Evolutionary conservation across 2,113 vertebrate genomes (phyloP).

Genomic region (Noturus placidus): DNA sequence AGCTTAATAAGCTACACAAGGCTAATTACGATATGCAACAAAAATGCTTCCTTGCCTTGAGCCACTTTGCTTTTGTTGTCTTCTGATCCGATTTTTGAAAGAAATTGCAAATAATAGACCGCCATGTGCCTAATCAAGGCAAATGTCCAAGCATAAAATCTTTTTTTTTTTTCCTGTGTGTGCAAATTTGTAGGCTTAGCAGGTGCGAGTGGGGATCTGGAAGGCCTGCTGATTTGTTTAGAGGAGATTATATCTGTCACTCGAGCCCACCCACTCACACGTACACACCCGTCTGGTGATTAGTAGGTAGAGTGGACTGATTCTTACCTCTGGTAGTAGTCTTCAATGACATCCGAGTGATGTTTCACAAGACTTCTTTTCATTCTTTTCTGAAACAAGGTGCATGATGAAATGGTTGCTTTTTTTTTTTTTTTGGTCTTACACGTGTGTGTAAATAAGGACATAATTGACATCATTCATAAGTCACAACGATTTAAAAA

Average conservation of each 20-base stretch:
- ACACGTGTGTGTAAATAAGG: neutral
- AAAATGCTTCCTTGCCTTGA: conserved; percentile 59
- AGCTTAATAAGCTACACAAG: conserved; percentile 68
- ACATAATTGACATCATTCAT: neutral
- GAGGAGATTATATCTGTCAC: conserved; percentile 68
- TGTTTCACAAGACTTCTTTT: conserved; percentile 88
- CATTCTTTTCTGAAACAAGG: conserved; percentile 86
- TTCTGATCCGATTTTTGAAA: conserved; percentile 53
- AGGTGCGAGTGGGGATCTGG: conserved; percentile 69
- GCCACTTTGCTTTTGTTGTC: conserved; percentile 50
- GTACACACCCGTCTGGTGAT: conserved; percentile 39
- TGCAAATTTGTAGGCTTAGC: conserved; percentile 55
- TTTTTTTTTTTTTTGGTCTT: neutral
- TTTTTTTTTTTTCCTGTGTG: conserved; percentile 51
- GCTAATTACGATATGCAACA: conserved; percentile 70
- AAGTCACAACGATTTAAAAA: neutral
- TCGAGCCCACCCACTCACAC: conserved; percentile 59
- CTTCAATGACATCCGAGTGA: conserved; percentile 83
- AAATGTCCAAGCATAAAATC: conserved; percentile 62
- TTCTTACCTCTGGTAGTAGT: conserved; percentile 86
- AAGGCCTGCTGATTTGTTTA: conserved; percentile 67
- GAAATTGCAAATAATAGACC: conserved; percentile 69
- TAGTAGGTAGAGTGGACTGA: conserved; percentile 59
- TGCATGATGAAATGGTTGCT: conserved; percentile 4
- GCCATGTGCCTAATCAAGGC: conserved; percentile 61